Evolutionary conservation across 2,888 invertebrate species (phyloP).

Genomic region (Cheilosia vernalis): DNA sequence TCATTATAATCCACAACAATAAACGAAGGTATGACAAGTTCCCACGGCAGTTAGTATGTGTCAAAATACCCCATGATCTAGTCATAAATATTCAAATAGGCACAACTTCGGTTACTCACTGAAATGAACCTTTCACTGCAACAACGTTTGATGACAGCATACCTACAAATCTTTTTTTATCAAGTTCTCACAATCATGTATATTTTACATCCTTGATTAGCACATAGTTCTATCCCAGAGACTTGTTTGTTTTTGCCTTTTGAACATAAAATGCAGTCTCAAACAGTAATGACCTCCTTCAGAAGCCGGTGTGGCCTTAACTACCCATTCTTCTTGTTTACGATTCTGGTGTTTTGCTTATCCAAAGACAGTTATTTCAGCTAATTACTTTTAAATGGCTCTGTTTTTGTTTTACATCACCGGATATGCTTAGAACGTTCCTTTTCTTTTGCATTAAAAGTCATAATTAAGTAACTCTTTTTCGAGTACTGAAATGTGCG

Average conservation of each 20-base stretch:
- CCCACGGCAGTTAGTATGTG: too few relatives aligned
- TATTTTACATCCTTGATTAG: not conserved
- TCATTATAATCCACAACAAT: too few relatives aligned
- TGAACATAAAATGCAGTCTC: not conserved
- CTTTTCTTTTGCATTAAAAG: conserved; percentile 2
- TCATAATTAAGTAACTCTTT: not conserved
- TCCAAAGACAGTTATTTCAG: conserved; percentile 27
- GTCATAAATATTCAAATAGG: too few relatives aligned
- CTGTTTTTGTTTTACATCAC: not conserved
- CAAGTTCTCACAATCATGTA: not conserved
- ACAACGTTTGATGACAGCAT: not conserved
- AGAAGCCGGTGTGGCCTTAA: not conserved
- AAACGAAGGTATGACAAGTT: too few relatives aligned
- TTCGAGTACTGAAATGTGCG: not conserved
- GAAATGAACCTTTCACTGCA: not conserved
- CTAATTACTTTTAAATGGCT: conserved; percentile 53
- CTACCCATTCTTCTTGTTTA: not conserved
- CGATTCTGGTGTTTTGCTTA: not conserved
- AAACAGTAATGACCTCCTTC: conserved; percentile 11
- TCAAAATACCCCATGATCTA: too few relatives aligned
- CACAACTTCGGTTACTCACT: too few relatives aligned
- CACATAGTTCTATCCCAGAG: not conserved
- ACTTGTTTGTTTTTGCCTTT: not conserved
- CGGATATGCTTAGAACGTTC: conserved; percentile 20
- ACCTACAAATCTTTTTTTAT: not conserved